Percentiles rank a stretch among this genome's conserved stretches.
phyloP scores from a whole-genome alignment of 2,888 invertebrate genomes.

The Andrena hattorfiana region DNA sequence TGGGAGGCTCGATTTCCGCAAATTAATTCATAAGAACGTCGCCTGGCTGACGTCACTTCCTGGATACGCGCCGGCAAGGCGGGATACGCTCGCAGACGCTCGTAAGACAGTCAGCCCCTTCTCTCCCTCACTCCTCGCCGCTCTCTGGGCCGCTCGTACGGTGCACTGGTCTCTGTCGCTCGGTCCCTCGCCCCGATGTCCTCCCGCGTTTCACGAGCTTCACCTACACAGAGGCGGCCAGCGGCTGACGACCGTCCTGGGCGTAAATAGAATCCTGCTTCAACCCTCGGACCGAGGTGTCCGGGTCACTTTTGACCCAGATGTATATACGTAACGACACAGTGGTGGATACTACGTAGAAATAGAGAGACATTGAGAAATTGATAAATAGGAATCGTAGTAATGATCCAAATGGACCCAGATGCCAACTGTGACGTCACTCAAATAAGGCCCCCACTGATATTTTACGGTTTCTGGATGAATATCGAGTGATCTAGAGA shows the following conservation, averaged over 20 bases:
- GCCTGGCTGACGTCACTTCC: conserved; percentile 81
- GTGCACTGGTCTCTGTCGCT: conserved; percentile 19
- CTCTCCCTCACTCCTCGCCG: conserved; percentile 24
- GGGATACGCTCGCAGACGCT: conserved; percentile 67
- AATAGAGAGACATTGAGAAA: too few relatives aligned
- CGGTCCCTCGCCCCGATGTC: conserved; percentile 23
- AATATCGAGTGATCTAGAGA: too few relatives aligned
- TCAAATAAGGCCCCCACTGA: too few relatives aligned
- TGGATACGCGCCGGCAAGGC: conserved; percentile 75
- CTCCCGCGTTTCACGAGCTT: conserved; percentile 35
- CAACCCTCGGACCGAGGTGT: conserved; percentile 74
- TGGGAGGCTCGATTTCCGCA: conserved; percentile 72
- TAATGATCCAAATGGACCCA: too few relatives aligned
- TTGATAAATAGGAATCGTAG: too few relatives aligned
- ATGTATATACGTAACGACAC: too few relatives aligned
- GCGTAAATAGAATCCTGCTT: conserved; percentile 80
- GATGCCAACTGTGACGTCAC: too few relatives aligned
- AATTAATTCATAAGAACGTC: conserved; percentile 75
- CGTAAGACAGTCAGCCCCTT: conserved; percentile 49
- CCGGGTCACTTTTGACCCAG: too few relatives aligned
- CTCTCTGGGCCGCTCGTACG: conserved; percentile 27
- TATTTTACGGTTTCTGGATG: too few relatives aligned
- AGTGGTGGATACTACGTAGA: too few relatives aligned
- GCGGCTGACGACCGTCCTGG: conserved; percentile 73
- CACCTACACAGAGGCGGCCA: conserved; percentile 48